A percentile compares a stretch with the other conserved stretches of the same genome.
These are phyloP conservation scores for Gadus macrocephalus DNA, from an alignment of 2,113 vertebrate genomes.

Conservation along the genomic window DNA sequence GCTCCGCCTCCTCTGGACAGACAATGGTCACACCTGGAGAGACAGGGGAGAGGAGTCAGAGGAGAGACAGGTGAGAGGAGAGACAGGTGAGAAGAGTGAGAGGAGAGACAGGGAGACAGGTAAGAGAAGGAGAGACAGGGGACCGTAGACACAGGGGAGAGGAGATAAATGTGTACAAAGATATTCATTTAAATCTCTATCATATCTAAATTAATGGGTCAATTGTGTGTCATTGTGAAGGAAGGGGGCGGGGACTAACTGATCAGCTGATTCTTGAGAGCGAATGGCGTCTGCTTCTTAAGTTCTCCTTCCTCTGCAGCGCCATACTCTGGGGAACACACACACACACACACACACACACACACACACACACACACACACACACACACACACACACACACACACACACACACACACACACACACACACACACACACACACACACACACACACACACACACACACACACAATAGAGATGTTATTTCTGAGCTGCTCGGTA, in stretches of 20 bases:
- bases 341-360: slow-evolving; percentile 4
- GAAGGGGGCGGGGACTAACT: slow-evolving; percentile 72
- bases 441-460: no score
- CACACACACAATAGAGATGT: no score
- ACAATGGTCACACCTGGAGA: slow-evolving; percentile 78
- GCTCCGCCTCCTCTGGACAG: slow-evolving; percentile 75
- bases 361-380: neutral
- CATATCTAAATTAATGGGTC: no score
- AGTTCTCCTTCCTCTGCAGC: slow-evolving; percentile 86
- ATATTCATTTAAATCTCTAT: no score
- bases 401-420: no score
- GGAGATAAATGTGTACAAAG: no score
- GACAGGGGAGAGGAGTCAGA: slow-evolving; percentile 11
- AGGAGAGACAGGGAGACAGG: no score
- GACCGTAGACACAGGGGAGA: no score
- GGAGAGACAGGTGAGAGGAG: neutral
- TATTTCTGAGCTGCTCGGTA: no score
- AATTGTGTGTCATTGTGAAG: slow-evolving; percentile 1
- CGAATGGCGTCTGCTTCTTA: slow-evolving; percentile 69
- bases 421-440: no score
- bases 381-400: neutral
- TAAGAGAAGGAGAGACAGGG: no score
- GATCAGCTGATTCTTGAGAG: slow-evolving; percentile 87
- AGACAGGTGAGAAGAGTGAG: no score
- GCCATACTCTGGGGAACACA: slow-evolving; percentile 79